phyloP scores from a whole-genome alignment of 2,113 vertebrate species.

The Cyprichromis sp. region DNA sequence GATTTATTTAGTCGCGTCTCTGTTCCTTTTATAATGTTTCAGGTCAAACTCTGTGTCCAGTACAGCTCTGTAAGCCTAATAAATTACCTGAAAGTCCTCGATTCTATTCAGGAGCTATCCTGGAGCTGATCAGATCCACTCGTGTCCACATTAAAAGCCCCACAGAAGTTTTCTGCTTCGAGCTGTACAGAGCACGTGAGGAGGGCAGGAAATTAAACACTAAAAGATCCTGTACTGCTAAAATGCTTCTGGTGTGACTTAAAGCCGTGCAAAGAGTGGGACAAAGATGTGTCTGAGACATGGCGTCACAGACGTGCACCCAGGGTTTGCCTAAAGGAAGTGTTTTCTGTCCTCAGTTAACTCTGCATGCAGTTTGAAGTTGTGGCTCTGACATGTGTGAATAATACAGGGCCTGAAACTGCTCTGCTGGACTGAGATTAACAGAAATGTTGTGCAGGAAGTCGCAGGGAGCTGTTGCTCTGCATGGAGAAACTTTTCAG shows the following conservation, averaged over 20 bases:
- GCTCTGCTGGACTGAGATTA: not conserved
- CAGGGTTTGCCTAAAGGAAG: not conserved
- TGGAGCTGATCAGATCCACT: not conserved
- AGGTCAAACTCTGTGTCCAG: not conserved
- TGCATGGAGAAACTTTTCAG: not conserved
- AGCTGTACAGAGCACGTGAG: not conserved
- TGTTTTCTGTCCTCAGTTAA: not conserved
- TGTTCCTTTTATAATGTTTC: not conserved
- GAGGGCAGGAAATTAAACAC: not conserved
- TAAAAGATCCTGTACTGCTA: not conserved
- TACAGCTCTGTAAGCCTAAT: not conserved
- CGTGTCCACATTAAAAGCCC: not conserved
- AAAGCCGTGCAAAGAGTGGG: not conserved
- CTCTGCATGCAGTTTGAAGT: not conserved
- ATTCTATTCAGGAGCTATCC: not conserved
- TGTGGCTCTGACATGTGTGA: not conserved
- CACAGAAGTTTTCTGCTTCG: accelerated
- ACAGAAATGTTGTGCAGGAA: not conserved
- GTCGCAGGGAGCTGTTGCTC: not conserved
- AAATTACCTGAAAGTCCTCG: accelerated
- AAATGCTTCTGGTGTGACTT: not conserved
- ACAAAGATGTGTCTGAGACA: not conserved
- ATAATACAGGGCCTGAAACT: not conserved
- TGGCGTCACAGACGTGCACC: not conserved
- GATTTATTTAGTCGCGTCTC: accelerated